phyloP scores from a whole-genome alignment of 2,888 invertebrate species.

The Rambutsinella grinnellia region DNA sequence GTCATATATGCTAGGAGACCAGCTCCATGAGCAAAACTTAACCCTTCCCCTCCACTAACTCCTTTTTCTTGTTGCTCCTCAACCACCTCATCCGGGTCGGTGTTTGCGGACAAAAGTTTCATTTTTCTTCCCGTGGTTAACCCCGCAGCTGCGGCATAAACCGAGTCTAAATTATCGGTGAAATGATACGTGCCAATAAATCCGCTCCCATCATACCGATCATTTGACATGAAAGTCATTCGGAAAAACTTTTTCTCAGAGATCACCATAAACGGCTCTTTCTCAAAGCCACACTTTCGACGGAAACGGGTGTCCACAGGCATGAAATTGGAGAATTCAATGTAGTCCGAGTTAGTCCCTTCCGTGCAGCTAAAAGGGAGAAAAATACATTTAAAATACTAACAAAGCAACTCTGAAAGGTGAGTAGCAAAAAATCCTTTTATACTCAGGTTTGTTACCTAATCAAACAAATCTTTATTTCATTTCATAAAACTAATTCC shows the following conservation, averaged over 20 bases:
- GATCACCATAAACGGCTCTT: slow-evolving; percentile 47
- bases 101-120: slow-evolving; percentile 30
- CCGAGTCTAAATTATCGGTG: slow-evolving; percentile 49
- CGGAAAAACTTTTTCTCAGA: slow-evolving; percentile 72
- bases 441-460: too few species aligned
- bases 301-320: slow-evolving; percentile 90
- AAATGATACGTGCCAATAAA: slow-evolving; percentile 63
- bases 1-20: too few species aligned
- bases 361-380: slow-evolving; percentile 82
- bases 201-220: slow-evolving; percentile 72
- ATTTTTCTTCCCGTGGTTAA: slow-evolving; percentile 24
- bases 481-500: too few species aligned
- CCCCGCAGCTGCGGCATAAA: slow-evolving; percentile 29
- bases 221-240: slow-evolving; percentile 94
- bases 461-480: too few species aligned
- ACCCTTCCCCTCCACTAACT: too few species aligned
- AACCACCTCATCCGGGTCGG: slow-evolving; percentile 22
- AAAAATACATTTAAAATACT: too few species aligned
- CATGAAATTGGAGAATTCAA: slow-evolving; percentile 96
- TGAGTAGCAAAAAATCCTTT: too few species aligned
- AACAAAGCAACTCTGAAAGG: too few species aligned
- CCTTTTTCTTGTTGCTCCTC: not conserved
- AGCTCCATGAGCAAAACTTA: too few species aligned
- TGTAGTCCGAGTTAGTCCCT: slow-evolving; percentile 92
- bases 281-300: slow-evolving; percentile 82